Base-by-base conservation (phyloP, 2,888 invertebrate species). In the Mythimna ferrago region DNA sequence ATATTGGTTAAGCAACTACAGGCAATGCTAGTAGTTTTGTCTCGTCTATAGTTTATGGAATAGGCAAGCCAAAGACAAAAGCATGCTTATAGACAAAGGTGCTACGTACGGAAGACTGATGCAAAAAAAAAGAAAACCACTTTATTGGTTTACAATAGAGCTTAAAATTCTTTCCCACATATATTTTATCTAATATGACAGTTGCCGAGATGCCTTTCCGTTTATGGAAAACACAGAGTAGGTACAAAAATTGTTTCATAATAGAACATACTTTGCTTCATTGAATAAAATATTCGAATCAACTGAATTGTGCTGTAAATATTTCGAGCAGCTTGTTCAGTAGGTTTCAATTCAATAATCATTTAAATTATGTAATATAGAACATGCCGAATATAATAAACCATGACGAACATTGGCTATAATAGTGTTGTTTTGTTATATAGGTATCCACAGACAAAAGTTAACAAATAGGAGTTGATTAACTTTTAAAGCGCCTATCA, bases 1-100 rank as follows among this genome's bases (percentile, higher is more conserved):
- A 91, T 91, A 94, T 93, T 96, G 96, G 96, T 96, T 96, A 95
- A 93, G 95, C 95, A 96, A 96, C 95, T 95, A 94, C 92, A 93
- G 94, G 95, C 95, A 96, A 95, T 95, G 95, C 94, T 94, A 94
- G 92, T 93, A 94, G 93, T 95, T 94, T 94, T 93, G 93, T 93
- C 94, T 93, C 91, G 87, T 95, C 93, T 93, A 86, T 93, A 91
- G 84, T 95, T 93, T 94, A 93, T 95, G 94, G 88, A 86, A 84
- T 86, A 85, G 86, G 85, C 86, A 88, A 88, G 83, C 84, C 88
- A 88, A 88, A 89, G 87, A 88, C 88, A 89, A 86, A 81, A 80
- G 85, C 87, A 87, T 86, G 86, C 87, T 67, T 78, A 82, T 73
- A 85, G 76, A 84, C 70, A 76, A 81, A 76, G 71, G 74, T 81